Conservation (phyloP, 2,797 vertebrate species). For the Crocodylus rhombifer region DNA sequence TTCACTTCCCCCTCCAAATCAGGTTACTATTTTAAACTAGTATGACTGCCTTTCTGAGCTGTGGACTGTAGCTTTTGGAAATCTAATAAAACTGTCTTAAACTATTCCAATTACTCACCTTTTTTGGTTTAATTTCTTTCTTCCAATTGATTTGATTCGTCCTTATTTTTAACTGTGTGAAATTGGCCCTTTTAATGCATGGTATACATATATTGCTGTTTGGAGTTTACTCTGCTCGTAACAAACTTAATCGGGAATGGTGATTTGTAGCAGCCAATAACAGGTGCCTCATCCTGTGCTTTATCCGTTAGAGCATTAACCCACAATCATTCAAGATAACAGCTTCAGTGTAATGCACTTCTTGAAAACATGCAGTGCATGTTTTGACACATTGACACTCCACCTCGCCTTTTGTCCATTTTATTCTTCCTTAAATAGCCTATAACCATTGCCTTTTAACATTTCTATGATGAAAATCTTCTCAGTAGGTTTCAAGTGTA, state of each 20-base stretch:
- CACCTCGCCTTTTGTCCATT: background rate
- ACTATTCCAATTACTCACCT: constrained; percentile 22
- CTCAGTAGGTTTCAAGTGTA: background rate
- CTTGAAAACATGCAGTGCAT: background rate
- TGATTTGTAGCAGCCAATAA: background rate
- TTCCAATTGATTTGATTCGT: constrained; percentile 44
- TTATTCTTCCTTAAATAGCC: background rate
- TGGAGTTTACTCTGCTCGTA: background rate
- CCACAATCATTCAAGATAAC: background rate
- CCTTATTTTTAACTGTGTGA: constrained; percentile 32
- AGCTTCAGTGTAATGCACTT: background rate
- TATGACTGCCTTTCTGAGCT: constrained; percentile 3
- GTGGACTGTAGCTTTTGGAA: constrained; percentile 30
- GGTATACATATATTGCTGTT: constrained; percentile 26
- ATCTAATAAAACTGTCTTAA: background rate
- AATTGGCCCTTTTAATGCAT: background rate
- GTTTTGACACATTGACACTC: background rate
- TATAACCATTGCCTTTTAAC: background rate
- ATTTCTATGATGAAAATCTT: background rate
- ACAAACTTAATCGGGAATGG: background rate
- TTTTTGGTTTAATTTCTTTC: constrained; percentile 54
- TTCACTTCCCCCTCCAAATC: background rate
- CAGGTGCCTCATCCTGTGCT: background rate
- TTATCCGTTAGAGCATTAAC: background rate
- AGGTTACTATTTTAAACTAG: background rate